Evolutionary conservation across 2,888 invertebrate genomes (phyloP).

Genomic region (Tiphia femorata): DNA sequence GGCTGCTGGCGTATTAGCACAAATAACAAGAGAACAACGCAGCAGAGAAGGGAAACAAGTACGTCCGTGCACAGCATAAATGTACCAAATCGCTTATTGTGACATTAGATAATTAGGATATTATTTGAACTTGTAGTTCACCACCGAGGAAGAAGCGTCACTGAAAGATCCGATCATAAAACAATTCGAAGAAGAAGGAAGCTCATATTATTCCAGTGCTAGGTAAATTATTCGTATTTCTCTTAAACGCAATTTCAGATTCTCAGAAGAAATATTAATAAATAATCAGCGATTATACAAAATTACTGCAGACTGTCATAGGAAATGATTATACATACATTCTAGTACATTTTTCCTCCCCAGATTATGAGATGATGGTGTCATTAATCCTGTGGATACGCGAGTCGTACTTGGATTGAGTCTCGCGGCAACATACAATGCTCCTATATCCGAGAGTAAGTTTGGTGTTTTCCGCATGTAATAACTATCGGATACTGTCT

Average conservation of each 20-base stretch:
- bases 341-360: conserved; percentile 1
- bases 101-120: not conserved
- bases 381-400: conserved; percentile 96
- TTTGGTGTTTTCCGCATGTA: conserved; percentile 99
- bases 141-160: conserved; percentile 82
- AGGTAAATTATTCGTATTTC: conserved; percentile 71
- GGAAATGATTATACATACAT: too few relatives aligned
- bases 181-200: conserved; percentile 92
- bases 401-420: conserved; percentile 92
- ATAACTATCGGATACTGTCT: too few relatives aligned
- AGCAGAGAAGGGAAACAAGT: conserved; percentile 77
- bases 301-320: too few relatives aligned
- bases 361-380: conserved; percentile 97
- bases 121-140: conserved; percentile 72
- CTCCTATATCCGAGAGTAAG: conserved; percentile 82
- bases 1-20: conserved; percentile 92
- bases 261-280: too few relatives aligned
- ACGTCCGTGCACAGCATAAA: not conserved
- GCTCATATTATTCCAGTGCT: conserved; percentile 93
- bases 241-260: not conserved
- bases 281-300: too few relatives aligned
- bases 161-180: conserved; percentile 88
- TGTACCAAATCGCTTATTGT: too few relatives aligned
- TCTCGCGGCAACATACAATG: conserved; percentile 86
- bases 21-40: conserved; percentile 87